Evolutionary conservation across 2,797 vertebrate species (phyloP).

Genomic region (Helicolenus hilgendorfi): DNA sequence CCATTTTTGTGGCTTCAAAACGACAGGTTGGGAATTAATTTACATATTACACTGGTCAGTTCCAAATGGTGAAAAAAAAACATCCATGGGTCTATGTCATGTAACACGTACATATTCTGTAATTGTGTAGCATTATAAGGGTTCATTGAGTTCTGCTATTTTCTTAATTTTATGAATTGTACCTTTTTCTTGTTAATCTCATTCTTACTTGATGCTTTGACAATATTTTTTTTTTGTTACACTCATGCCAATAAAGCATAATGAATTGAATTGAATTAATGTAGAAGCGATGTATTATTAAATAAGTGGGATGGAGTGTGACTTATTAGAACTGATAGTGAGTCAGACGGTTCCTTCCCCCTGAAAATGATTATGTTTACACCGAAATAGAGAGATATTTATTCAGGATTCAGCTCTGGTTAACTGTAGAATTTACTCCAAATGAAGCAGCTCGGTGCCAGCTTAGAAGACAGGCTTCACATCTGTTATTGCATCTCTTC

Average conservation of each 20-base stretch:
- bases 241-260: too few species aligned
- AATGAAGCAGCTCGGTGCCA: background rate
- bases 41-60: background rate
- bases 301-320: background rate
- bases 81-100: background rate
- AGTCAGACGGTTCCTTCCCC: background rate
- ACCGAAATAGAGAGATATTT: background rate
- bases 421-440: background rate
- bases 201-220: too few species aligned
- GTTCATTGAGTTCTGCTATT: too few species aligned
- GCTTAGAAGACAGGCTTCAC: background rate
- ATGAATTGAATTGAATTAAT: background rate
- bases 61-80: background rate
- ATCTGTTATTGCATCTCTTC: constrained; percentile 7
- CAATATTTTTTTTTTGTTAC: background rate
- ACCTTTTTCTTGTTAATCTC: too few species aligned
- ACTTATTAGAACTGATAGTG: background rate
- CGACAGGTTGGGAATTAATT: background rate
- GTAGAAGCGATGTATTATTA: background rate
- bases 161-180: too few species aligned
- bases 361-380: background rate
- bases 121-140: background rate
- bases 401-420: background rate
- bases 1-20: background rate
- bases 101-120: background rate